Evolutionary conservation across 2,797 vertebrate genomes (phyloP).

Genomic region (Eleutherodactylus coqui): DNA sequence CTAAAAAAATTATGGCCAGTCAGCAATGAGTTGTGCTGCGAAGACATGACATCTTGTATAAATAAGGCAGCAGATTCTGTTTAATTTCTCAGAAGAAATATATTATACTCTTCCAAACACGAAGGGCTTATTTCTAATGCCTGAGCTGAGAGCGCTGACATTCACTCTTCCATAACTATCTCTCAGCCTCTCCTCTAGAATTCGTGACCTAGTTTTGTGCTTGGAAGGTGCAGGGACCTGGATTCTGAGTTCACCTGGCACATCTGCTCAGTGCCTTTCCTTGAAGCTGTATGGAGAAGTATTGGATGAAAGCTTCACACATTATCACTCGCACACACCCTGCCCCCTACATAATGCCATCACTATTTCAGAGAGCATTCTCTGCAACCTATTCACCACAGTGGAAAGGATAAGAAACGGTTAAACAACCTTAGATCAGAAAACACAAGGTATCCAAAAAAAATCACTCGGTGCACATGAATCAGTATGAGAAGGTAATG

Average conservation of each 20-base stretch:
- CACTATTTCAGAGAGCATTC: slow-evolving; percentile 30
- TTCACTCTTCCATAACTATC: slow-evolving; percentile 60
- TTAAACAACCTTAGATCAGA: slow-evolving; percentile 33
- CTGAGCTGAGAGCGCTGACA: slow-evolving; percentile 59
- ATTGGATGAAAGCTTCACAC: slow-evolving; percentile 50
- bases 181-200: slow-evolving; percentile 61
- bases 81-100: slow-evolving; percentile 53
- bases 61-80: slow-evolving; percentile 42
- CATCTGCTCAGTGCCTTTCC: slow-evolving; percentile 57
- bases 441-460: slow-evolving; percentile 34
- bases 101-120: slow-evolving; percentile 44
- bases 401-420: slow-evolving; percentile 15
- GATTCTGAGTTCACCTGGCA: slow-evolving; percentile 63
- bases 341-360: slow-evolving; percentile 4
- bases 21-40: slow-evolving; percentile 10
- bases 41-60: slow-evolving; percentile 40
- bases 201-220: slow-evolving; percentile 62
- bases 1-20: slow-evolving; percentile 12
- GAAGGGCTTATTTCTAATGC: slow-evolving; percentile 59
- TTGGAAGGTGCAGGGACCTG: slow-evolving; percentile 58
- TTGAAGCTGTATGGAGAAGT: slow-evolving; percentile 48
- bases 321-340: slow-evolving; percentile 47
- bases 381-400: not conserved
- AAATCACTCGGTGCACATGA: slow-evolving; percentile 21
- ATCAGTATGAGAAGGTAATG: slow-evolving; percentile 21